Evolutionary conservation across 2,888 invertebrate species (phyloP).

Genomic region (Zygothrica quintamaculata): DNA sequence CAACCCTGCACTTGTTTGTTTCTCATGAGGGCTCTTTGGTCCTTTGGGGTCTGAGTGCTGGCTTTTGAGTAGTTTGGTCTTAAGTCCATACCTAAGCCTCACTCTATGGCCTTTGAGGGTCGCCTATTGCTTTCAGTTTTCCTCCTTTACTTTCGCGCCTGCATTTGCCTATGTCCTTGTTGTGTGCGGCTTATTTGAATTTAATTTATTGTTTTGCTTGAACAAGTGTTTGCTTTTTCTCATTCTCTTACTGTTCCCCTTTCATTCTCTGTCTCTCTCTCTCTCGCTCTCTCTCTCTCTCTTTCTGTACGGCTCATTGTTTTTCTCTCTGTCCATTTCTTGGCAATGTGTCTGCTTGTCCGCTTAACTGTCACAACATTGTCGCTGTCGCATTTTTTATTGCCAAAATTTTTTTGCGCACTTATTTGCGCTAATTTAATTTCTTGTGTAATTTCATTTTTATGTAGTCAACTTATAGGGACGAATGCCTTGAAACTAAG

Average conservation of each 20-base stretch:
- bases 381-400: conserved; percentile 55
- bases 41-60: conserved; percentile 52
- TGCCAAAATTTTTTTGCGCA: conserved; percentile 58
- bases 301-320: too few species aligned
- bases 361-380: conserved; percentile 71
- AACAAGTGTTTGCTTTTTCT: conserved; percentile 46
- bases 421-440: conserved; percentile 77
- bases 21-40: conserved; percentile 64
- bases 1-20: conserved; percentile 59
- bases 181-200: conserved; percentile 60
- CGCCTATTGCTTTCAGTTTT: conserved; percentile 8
- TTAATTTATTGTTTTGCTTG: conserved; percentile 73
- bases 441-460: conserved; percentile 78
- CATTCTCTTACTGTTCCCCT: background rate
- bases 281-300: background rate
- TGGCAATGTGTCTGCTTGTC: conserved; percentile 39
- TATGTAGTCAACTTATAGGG: conserved; percentile 66
- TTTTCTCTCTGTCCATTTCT: conserved; percentile 7
- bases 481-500: conserved; percentile 71
- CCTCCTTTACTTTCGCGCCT: too few species aligned
- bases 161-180: conserved; percentile 4
- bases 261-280: background rate
- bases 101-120: conserved; percentile 21
- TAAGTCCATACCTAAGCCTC: conserved; percentile 34
- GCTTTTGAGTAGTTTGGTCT: conserved; percentile 53